These are phyloP conservation scores for Drosophila koepferae DNA, from an alignment of 2,888 invertebrate species.

Conservation along the genomic window DNA sequence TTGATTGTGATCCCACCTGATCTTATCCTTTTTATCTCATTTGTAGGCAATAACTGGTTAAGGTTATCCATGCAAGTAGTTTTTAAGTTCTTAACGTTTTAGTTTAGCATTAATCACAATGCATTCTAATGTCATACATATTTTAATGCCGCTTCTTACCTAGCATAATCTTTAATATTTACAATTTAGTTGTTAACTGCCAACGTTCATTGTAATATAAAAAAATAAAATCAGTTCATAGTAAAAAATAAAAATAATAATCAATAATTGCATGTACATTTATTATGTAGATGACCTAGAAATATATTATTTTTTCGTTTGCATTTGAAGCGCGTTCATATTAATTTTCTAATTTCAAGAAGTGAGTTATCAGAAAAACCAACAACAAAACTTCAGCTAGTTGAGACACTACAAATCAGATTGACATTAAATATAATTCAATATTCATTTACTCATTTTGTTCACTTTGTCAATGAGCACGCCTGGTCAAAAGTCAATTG, in stretches of 20 bases:
- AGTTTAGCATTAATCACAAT: constrained; percentile 35
- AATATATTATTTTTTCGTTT: constrained; percentile 33
- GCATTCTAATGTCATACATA: constrained; percentile 24
- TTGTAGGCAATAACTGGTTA: constrained; percentile 47
- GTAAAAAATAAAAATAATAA: constrained; percentile 6
- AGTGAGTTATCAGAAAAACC: constrained; percentile 30
- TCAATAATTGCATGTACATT: constrained; percentile 58
- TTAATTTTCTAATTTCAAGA: constrained; percentile 27
- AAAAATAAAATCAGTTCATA: constrained; percentile 9
- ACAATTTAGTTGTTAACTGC: constrained; percentile 39
- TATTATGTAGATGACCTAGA: constrained; percentile 44
- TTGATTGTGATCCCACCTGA: constrained; percentile 11
- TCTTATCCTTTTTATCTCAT: constrained; percentile 9
- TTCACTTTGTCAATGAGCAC: constrained; percentile 35
- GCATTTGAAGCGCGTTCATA: constrained; percentile 39
- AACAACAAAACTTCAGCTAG: constrained; percentile 70
- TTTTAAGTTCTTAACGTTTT: constrained; percentile 25
- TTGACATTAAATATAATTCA: constrained; percentile 34
- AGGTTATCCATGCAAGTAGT: constrained; percentile 39
- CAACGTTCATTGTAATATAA: constrained; percentile 69
- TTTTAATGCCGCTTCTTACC: constrained; percentile 23
- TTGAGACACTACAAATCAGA: constrained; percentile 82
- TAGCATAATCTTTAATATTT: constrained; percentile 15
- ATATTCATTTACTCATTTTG: constrained; percentile 16
- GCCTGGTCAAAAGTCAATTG: neutral